Percentiles rank a stretch among this genome's conserved stretches.
Conservation (phyloP, 2,888 invertebrate species). For the Gibbula magus region DNA sequence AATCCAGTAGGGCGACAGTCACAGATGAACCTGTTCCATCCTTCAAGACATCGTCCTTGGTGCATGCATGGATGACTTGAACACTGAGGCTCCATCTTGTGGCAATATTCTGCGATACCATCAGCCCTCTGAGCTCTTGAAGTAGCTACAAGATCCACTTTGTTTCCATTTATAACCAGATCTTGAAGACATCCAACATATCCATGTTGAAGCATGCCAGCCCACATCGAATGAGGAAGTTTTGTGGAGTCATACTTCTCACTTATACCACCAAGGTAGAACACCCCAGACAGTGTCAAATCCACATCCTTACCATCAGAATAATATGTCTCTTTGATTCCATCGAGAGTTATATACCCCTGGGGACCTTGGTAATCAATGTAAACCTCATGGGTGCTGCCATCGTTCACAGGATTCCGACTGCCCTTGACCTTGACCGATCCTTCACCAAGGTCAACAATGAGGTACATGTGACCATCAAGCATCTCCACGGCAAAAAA, state of each 20-base stretch:
- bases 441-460: slow-evolving; percentile 93
- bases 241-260: slow-evolving; percentile 81
- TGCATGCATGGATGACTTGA: slow-evolving; percentile 90
- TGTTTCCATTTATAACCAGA: slow-evolving; percentile 89
- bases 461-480: slow-evolving; percentile 93
- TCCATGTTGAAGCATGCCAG: slow-evolving; percentile 90
- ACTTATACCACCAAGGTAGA: slow-evolving; percentile 89
- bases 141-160: slow-evolving; percentile 90
- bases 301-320: slow-evolving; percentile 89
- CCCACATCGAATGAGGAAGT: slow-evolving; percentile 92
- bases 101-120: slow-evolving; percentile 91
- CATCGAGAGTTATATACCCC: slow-evolving; percentile 89
- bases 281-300: slow-evolving; percentile 82
- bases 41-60: slow-evolving; percentile 90
- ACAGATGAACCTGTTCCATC: slow-evolving; percentile 96
- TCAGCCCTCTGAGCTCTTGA: slow-evolving; percentile 93
- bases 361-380: slow-evolving; percentile 87
- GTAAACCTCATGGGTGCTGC: slow-evolving; percentile 93
- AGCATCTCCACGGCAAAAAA: slow-evolving; percentile 95
- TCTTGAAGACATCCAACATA: slow-evolving; percentile 96
- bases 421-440: slow-evolving; percentile 84
- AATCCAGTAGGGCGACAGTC: slow-evolving; percentile 93
- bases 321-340: slow-evolving; percentile 78
- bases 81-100: slow-evolving; percentile 78
- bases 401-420: slow-evolving; percentile 86